Base-by-base conservation (phyloP, 64 coral and sea anemone species). In the Montipora efflorescens region DNA sequence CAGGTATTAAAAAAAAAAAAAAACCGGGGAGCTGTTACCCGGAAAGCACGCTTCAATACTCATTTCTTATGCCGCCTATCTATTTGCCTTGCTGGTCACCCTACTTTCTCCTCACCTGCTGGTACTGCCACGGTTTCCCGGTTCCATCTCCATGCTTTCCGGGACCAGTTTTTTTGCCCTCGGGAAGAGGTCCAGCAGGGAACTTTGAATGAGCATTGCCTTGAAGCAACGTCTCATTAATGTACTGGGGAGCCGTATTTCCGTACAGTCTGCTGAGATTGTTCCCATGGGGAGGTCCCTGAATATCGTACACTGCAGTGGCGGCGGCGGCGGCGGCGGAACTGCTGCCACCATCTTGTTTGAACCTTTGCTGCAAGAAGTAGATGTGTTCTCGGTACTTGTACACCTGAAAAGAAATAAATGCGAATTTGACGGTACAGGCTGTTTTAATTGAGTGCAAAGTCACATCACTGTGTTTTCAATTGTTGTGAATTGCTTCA, bases 331-430 rank as follows among this genome's bases (percentile, higher is more conserved):
- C 69, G n/a, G 78, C 75, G 8, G 11, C 7, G 53, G 53, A 11
- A 57, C 11, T 57, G 53, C 50, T 78, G 13, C 86, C 53, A 25
- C 93, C 93, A 18, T 98, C 96, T 80, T 91, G 95, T 79, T 95
- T 95, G 28, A 90, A 94, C 43, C 93, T 89, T 75, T 99, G 95
- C 78, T 99, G 98, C 2, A 99, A 79, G 81, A 92, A 99, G 68
- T 69, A 99, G 75, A 99, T 99, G 66, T 99, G 98, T 36, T 99
- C 98, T 0, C 98, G 95, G 67, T 99, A 99, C 46, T 99, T 99
- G 92, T 99, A 99, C 55, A 99, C 98, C 98, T 99, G 50, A 7
- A 43, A 18, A 68, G 11, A 55, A 83, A 43, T 19, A 77, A 44
- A 48, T 67, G 7, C 7, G 53, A 6, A 8, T 57, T 57, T 57